These are phyloP conservation scores for Ochropleura plecta DNA, from an alignment of 2,888 invertebrate genomes.

Conservation along the genomic window DNA sequence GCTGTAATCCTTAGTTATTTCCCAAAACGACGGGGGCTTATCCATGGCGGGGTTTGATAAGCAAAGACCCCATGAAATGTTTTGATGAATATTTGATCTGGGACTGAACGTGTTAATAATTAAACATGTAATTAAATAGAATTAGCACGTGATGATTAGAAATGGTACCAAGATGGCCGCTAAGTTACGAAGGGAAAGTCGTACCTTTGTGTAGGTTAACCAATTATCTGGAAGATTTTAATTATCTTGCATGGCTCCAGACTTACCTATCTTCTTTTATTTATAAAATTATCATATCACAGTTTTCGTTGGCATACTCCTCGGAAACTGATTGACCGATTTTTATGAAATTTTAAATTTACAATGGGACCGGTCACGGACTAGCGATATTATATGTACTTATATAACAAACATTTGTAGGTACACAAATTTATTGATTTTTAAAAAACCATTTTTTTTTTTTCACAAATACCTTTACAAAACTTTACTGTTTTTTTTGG, in stretches of 20 bases:
- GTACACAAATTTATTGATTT: no score
- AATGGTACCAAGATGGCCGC: constrained; percentile 17
- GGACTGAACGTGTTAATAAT: constrained; percentile 55
- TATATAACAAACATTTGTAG: no score
- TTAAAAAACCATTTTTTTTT: no score
- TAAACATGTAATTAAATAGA: constrained; percentile 49
- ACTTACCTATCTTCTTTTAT: neutral
- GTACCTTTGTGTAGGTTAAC: neutral
- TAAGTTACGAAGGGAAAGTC: constrained; percentile 7
- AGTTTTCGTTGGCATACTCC: no score
- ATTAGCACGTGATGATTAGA: constrained; percentile 39
- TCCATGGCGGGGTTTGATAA: constrained; percentile 37
- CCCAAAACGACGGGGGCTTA: constrained; percentile 59
- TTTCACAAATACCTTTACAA: no score
- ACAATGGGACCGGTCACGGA: no score
- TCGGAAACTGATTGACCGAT: no score
- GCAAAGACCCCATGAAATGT: constrained; percentile 49
- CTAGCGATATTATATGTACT: no score
- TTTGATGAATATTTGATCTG: constrained; percentile 65
- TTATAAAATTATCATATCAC: no score
- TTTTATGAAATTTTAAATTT: no score
- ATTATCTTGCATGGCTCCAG: constrained; percentile 17
- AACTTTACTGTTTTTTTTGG: no score
- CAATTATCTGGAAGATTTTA: constrained; percentile 19
- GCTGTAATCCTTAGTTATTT: constrained; percentile 69